Conservation (phyloP, 1,140 invertebrate species). For the Drosophila baimaii region DNA sequence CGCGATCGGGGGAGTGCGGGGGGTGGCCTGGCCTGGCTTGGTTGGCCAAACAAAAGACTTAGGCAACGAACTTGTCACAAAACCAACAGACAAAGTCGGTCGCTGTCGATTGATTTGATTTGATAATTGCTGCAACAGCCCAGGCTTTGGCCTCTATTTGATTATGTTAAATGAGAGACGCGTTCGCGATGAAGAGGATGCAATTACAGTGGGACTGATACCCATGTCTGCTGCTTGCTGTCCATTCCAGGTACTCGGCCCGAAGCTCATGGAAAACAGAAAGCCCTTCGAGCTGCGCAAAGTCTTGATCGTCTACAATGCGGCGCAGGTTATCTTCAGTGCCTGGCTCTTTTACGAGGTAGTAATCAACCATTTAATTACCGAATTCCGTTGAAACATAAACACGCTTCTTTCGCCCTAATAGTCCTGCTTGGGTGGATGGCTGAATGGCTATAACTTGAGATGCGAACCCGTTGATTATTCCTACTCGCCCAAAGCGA, state of each 20-base stretch:
- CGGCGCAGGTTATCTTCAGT: slow-evolving; percentile 93
- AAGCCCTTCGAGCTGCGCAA: slow-evolving; percentile 93
- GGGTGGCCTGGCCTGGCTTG: not conserved
- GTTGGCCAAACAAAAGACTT: slow-evolving; percentile 75
- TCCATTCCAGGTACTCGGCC: slow-evolving; percentile 88
- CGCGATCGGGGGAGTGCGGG: not conserved
- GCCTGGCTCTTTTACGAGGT: slow-evolving; percentile 93
- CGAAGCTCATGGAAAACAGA: slow-evolving; percentile 94
- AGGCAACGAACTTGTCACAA: slow-evolving; percentile 78
- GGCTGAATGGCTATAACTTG: slow-evolving; percentile 91
- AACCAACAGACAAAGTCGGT: slow-evolving; percentile 60
- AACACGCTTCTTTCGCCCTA: slow-evolving; percentile 37
- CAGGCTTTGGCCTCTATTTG: slow-evolving; percentile 60
- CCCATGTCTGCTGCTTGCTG: not conserved
- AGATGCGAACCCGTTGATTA: slow-evolving; percentile 96
- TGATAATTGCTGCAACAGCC: slow-evolving; percentile 73
- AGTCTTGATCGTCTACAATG: slow-evolving; percentile 93
- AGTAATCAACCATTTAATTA: slow-evolving; percentile 60
- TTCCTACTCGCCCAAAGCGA: slow-evolving; percentile 89
- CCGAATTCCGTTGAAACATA: slow-evolving; percentile 9
- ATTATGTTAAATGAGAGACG: slow-evolving; percentile 46
- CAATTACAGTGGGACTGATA: slow-evolving; percentile 9
- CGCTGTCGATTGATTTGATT: slow-evolving; percentile 66
- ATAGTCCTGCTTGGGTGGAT: slow-evolving; percentile 88
- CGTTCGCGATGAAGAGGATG: slow-evolving; percentile 19